Percentiles rank a stretch among this genome's conserved stretches.
Evolutionary conservation across 2,113 vertebrate species (phyloP).

Genomic region (Budorcas taxicolor): DNA sequence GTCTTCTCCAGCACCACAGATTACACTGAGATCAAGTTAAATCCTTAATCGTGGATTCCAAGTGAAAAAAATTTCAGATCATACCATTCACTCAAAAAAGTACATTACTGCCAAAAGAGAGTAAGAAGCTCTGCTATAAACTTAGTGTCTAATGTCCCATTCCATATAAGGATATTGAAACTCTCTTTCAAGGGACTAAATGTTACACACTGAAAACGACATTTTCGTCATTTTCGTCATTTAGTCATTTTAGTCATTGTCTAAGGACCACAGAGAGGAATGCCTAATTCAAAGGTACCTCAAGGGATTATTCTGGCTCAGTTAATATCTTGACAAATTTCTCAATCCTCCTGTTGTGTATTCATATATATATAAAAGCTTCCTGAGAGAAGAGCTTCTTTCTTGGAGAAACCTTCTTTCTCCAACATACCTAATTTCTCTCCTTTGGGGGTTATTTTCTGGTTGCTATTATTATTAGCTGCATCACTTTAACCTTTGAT

Average conservation of each 20-base stretch:
- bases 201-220: not conserved
- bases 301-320: not conserved
- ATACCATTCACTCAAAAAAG: not conserved
- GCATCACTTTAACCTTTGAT: not conserved
- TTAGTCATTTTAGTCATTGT: not conserved
- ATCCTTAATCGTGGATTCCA: conserved; percentile 9
- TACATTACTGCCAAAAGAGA: not conserved
- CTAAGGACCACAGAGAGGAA: not conserved
- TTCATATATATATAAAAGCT: not conserved
- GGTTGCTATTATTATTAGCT: not conserved
- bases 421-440: not conserved
- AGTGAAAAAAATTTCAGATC: not conserved
- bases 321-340: not conserved
- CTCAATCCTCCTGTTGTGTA: not conserved
- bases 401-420: not conserved
- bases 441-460: not conserved
- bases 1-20: not conserved
- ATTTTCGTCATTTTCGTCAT: not conserved
- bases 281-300: not conserved
- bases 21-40: not conserved
- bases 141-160: not conserved
- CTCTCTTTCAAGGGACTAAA: not conserved
- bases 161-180: not conserved
- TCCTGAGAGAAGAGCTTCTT: not conserved
- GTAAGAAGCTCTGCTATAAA: not conserved